These are phyloP conservation scores for Lipophrys pholis DNA, from an alignment of 2,113 vertebrate genomes.

Conservation along the genomic window DNA sequence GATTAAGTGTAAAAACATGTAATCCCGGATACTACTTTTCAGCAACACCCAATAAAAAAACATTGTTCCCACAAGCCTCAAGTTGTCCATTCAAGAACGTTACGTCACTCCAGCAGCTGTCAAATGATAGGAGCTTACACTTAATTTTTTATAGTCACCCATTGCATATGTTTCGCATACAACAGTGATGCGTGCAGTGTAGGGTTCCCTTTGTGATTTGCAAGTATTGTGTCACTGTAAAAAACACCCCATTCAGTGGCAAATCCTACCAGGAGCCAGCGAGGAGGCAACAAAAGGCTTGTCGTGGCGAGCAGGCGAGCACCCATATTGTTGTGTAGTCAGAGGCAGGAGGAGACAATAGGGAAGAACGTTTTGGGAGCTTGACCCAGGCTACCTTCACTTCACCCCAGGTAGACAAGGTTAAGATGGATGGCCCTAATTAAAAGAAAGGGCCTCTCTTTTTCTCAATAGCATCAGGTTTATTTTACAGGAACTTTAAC, in stretches of 20 bases:
- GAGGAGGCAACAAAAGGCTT: conserved; percentile 71
- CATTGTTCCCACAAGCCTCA: conserved; percentile 78
- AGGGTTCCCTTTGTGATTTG: conserved; percentile 84
- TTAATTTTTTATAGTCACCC: conserved; percentile 83
- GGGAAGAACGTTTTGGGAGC: conserved; percentile 73
- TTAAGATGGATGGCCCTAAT: conserved; percentile 88
- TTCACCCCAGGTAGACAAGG: conserved; percentile 86
- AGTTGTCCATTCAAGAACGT: conserved; percentile 73
- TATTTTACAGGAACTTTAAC: conserved; percentile 88
- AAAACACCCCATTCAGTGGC: conserved; percentile 77
- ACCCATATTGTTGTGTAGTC: conserved; percentile 68
- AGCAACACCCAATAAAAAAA: conserved; percentile 74
- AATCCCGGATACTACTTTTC: conserved; percentile 72
- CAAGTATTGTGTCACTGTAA: conserved; percentile 84
- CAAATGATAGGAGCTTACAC: conserved; percentile 82
- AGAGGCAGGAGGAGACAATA: conserved; percentile 65
- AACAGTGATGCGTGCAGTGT: conserved; percentile 80
- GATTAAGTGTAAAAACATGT: conserved; percentile 72
- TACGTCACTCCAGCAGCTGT: conserved; percentile 83
- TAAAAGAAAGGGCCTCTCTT: conserved; percentile 84
- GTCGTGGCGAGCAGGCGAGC: conserved; percentile 66
- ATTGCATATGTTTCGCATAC: conserved; percentile 80
- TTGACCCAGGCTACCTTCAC: conserved; percentile 83
- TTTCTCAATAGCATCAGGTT: conserved; percentile 83
- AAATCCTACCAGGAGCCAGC: conserved; percentile 86